A percentile compares a stretch with the other conserved stretches of the same genome.
phyloP scores from a whole-genome alignment of 2,113 vertebrate genomes.

The Haemorhous mexicanus region DNA sequence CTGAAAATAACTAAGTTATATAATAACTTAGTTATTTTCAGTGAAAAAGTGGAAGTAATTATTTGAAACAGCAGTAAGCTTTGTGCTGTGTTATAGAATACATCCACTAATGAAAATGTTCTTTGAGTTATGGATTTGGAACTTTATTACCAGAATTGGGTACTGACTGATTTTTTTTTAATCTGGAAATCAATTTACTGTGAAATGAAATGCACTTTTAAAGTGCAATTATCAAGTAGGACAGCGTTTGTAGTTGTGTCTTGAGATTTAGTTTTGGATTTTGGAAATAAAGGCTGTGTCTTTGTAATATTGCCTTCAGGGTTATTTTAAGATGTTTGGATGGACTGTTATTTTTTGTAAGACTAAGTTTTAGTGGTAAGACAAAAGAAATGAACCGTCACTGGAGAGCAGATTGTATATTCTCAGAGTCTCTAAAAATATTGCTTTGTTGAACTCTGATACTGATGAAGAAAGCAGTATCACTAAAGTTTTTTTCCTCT shows the following conservation, averaged over 20 bases:
- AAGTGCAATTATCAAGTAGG: not conserved
- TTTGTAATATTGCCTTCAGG: not conserved
- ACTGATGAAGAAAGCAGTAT: not conserved
- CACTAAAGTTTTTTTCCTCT: not conserved
- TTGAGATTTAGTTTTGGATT: not conserved
- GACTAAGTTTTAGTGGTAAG: not conserved
- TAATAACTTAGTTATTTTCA: not conserved
- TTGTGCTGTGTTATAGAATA: not conserved
- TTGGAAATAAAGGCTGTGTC: not conserved
- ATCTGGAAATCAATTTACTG: not conserved
- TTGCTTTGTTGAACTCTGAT: not conserved
- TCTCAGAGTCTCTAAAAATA: not conserved
- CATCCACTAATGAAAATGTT: not conserved
- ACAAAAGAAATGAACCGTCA: not conserved
- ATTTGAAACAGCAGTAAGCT: not conserved
- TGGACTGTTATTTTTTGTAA: not conserved
- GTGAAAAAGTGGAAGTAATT: conserved; percentile 1
- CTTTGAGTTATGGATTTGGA: not conserved
- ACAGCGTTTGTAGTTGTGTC: not conserved
- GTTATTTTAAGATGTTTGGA: not conserved
- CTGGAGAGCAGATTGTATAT: not conserved
- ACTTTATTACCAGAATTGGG: not conserved
- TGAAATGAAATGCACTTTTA: not conserved
- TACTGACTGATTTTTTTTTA: not conserved
- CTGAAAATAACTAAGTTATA: not conserved